Base-by-base conservation (phyloP, 2,113 vertebrate genomes). In the Cynopterus brachyotis region DNA sequence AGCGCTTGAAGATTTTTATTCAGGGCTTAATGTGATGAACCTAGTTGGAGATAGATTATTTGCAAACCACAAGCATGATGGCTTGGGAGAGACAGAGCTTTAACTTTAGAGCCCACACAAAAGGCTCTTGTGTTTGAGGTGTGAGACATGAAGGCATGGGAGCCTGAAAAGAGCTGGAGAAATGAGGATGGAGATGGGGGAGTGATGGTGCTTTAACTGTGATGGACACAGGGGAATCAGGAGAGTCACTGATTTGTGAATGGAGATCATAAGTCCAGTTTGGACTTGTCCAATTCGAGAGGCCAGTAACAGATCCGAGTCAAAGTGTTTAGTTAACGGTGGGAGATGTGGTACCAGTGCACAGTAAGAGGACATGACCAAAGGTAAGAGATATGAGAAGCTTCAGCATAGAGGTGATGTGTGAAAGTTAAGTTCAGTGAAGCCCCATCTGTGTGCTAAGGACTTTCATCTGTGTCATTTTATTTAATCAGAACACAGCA, bases 371-470 rank as follows among this genome's bases (percentile, higher is more conserved):
- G 40, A 17, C 13, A 12, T 42, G 15, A 47, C 7, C 28, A 13
- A 16, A n/a, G 28, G 35, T 11, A n/a, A 35, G 45, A 57, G 37
- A 6, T 3, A 3, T n/a, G 69, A 67, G 26, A 35, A 42, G 30
- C 66, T 40, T 72, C n/a, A 9, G 35, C 20, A 0, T 9, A 4
- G 62, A 60, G 53, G 59, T n/a, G 32, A 30, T 1, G 3, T 22
- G 16, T 24, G 73, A 60, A 15, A 35, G 53, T 4, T 30, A 55
- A n/a, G 42, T n/a, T 59, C 59, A 22, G 50, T 7, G 93, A 83
- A n/a, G 4, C 50, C 16, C 32, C 24, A 35, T 0, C 42, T 67
- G 0, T 19, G 9, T n/a, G 55, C 53, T 20, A 3, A 40, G 67
- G 35, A 12, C 28, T 42, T 37, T 59, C 53, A 9, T 22, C 11